Percentiles rank a stretch among this genome's conserved stretches.
Evolutionary conservation across 2,888 invertebrate genomes (phyloP).

Genomic region (Muscina levida): DNA sequence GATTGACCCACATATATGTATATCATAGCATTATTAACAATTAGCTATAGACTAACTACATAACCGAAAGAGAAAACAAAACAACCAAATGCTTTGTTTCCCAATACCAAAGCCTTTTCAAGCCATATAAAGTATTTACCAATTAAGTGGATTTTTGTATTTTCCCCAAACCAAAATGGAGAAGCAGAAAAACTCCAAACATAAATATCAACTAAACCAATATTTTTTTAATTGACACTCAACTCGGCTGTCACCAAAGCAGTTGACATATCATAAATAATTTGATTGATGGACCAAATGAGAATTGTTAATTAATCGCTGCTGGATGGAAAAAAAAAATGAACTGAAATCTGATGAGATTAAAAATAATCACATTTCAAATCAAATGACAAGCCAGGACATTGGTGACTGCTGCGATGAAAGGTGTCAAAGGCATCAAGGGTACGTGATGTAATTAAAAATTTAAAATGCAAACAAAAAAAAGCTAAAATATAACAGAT

Average conservation of each 20-base stretch:
- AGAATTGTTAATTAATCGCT: constrained; percentile 16
- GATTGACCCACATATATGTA: too few relatives aligned
- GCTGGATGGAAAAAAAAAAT: neutral
- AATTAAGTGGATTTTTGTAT: neutral
- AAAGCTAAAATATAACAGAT: too few relatives aligned
- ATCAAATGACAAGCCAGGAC: neutral
- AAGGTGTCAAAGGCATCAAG: neutral
- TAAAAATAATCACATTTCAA: neutral
- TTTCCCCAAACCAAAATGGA: neutral
- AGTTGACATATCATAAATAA: constrained; percentile 13
- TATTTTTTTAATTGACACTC: neutral
- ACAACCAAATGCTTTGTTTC: too few relatives aligned
- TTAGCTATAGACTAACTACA: too few relatives aligned
- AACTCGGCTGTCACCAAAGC: neutral
- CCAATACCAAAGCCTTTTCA: too few relatives aligned
- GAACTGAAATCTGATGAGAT: neutral
- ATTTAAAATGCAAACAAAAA: too few relatives aligned
- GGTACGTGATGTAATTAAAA: too few relatives aligned
- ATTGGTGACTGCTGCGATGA: too few relatives aligned
- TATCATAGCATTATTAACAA: too few relatives aligned
- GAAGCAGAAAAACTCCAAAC: neutral
- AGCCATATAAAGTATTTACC: neutral
- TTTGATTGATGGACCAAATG: constrained; percentile 13
- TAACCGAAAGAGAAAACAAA: too few relatives aligned
- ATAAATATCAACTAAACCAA: constrained; percentile 12